Conservation (phyloP, 2,113 vertebrate genomes). For the Apodemus sylvaticus region DNA sequence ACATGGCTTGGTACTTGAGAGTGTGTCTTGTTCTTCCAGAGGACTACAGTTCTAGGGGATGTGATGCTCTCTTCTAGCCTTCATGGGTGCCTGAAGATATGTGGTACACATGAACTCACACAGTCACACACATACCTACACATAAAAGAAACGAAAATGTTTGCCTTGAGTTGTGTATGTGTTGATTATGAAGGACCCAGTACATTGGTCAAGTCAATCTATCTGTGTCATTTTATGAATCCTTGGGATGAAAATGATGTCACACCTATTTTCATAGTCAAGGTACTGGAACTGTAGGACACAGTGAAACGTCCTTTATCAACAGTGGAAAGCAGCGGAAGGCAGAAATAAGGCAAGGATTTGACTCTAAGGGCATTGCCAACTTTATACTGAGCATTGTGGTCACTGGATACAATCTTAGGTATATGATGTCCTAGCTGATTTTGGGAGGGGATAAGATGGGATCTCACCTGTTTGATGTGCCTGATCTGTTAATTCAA, state of each 20-base stretch:
- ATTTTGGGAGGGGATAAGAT: neutral
- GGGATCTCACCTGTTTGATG: neutral
- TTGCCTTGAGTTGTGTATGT: neutral
- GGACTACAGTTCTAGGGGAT: neutral
- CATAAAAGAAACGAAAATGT: neutral
- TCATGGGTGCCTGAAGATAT: neutral
- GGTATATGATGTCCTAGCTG: neutral
- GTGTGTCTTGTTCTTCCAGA: neutral
- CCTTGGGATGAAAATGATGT: neutral
- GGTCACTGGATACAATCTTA: neutral
- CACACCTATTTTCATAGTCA: neutral
- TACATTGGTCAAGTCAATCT: neutral
- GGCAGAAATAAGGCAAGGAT: neutral
- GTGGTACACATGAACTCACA: neutral
- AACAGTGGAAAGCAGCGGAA: neutral
- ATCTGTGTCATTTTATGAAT: neutral
- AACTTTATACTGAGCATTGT: neutral
- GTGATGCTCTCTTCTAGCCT: neutral
- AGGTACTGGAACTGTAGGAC: neutral
- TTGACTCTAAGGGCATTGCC: neutral
- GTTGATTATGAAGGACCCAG: neutral
- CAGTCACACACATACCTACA: neutral
- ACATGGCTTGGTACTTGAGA: neutral
- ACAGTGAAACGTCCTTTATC: neutral
- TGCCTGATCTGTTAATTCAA: neutral